These are phyloP conservation scores for Cyprinodon brontotheroides DNA, from an alignment of 2,113 vertebrate species.

Conservation along the genomic window DNA sequence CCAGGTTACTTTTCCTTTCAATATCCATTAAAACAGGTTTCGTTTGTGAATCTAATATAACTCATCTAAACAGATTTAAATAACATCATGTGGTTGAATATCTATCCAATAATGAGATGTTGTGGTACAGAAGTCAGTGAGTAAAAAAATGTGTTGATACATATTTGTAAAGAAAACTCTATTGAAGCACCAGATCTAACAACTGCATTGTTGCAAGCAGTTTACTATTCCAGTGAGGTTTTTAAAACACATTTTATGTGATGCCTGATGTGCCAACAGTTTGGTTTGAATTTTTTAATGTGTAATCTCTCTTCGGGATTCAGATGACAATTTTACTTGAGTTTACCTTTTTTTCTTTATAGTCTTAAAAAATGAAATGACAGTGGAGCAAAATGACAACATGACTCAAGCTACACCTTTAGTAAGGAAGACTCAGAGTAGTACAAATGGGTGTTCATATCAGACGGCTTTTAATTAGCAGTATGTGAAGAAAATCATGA, in stretches of 20 bases:
- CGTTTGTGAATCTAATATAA: background rate
- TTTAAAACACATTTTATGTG: conserved; percentile 7
- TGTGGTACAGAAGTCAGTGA: conserved; percentile 29
- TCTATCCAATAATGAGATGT: conserved; percentile 1
- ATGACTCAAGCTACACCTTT: conserved; percentile 34
- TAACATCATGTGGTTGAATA: background rate
- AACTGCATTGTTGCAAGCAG: background rate
- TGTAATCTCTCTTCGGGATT: background rate
- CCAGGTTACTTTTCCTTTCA: no score
- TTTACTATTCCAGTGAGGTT: conserved; percentile 4
- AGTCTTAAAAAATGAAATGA: conserved; percentile 11
- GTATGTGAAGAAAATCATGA: conserved; percentile 25
- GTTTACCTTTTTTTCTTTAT: conserved; percentile 14
- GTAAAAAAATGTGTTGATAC: conserved; percentile 32
- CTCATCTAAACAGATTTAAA: background rate
- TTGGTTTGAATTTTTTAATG: background rate
- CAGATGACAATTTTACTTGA: background rate
- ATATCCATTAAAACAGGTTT: background rate
- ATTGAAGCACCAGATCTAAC: conserved; percentile 19
- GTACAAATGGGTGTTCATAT: conserved; percentile 41
- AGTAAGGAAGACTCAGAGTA: conserved; percentile 30
- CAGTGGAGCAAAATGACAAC: conserved; percentile 46
- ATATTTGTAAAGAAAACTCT: conserved; percentile 30
- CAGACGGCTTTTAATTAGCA: conserved; percentile 67
- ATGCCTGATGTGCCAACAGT: conserved; percentile 10